phyloP scores from a whole-genome alignment of 1,140 invertebrate genomes.

The Zaprionus gabonicus region DNA sequence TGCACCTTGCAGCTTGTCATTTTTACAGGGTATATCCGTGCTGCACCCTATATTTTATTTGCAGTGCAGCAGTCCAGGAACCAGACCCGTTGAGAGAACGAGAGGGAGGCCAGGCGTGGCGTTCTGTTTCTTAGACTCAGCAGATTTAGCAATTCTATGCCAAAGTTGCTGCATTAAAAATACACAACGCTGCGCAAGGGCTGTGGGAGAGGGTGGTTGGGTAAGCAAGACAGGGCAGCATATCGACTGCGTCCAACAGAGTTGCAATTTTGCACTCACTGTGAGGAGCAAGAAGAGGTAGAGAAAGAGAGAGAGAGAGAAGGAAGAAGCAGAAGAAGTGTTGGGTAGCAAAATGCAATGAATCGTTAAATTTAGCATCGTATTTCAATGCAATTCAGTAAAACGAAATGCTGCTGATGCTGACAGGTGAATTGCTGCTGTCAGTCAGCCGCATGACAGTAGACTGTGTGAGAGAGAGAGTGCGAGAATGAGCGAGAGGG shows the following conservation, averaged over 20 bases:
- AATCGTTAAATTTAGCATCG: conserved; percentile 83
- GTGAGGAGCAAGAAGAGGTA: background rate
- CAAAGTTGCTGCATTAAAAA: conserved; percentile 80
- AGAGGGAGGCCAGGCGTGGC: conserved; percentile 10
- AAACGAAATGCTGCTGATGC: conserved; percentile 68
- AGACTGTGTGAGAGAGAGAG: background rate
- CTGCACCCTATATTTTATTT: conserved; percentile 79
- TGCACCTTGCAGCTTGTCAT: background rate
- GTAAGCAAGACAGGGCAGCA: background rate
- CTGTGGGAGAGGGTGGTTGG: background rate
- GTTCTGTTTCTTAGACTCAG: conserved; percentile 75
- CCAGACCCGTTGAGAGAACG: background rate
- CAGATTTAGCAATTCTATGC: conserved; percentile 81
- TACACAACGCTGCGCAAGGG: conserved; percentile 56
- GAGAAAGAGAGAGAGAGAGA: background rate
- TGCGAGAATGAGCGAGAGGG: background rate
- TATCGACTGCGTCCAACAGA: conserved; percentile 48
- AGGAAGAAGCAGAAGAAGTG: conserved; percentile 22
- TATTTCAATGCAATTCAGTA: conserved; percentile 80
- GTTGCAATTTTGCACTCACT: conserved; percentile 65
- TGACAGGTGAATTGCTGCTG: conserved; percentile 81
- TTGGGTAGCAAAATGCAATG: conserved; percentile 73
- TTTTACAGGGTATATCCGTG: conserved; percentile 47
- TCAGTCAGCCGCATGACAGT: conserved; percentile 59
- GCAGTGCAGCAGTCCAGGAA: conserved; percentile 37